phyloP scores from a whole-genome alignment of 2,113 vertebrate species.

The Eira barbara region DNA sequence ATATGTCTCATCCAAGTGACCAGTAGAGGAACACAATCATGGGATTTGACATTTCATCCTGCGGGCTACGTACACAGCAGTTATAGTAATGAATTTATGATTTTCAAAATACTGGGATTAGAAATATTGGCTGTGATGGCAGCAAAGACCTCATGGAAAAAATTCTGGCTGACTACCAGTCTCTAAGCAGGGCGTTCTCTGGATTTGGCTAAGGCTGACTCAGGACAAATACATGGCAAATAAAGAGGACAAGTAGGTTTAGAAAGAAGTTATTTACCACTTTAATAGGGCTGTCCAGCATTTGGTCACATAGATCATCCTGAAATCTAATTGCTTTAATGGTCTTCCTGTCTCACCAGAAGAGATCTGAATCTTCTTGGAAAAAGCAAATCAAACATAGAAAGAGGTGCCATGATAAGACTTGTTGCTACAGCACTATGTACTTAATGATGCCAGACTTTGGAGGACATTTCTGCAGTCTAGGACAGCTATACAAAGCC shows the following conservation, averaged over 20 bases:
- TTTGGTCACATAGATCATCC: conserved; percentile 62
- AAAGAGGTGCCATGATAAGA: conserved; percentile 61
- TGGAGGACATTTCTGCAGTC: conserved; percentile 80
- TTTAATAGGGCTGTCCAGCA: conserved; percentile 67
- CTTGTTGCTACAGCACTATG: conserved; percentile 58
- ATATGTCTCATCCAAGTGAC: background rate
- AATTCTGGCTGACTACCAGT: background rate
- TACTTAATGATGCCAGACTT: conserved; percentile 80
- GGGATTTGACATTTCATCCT: conserved; percentile 14
- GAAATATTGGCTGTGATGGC: conserved; percentile 52
- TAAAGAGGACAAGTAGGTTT: conserved; percentile 68
- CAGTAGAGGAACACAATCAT: background rate
- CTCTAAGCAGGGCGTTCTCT: background rate
- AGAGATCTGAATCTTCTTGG: conserved; percentile 3
- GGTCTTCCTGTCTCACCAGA: conserved; percentile 28
- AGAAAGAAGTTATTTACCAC: conserved; percentile 71
- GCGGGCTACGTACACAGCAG: conserved; percentile 2
- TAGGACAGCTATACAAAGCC: conserved; percentile 83
- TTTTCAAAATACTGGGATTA: conserved; percentile 57
- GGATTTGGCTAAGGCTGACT: conserved; percentile 54
- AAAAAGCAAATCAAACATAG: conserved; percentile 60
- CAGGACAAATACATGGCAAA: conserved; percentile 68
- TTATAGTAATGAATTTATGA: conserved; percentile 62
- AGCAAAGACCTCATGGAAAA: conserved; percentile 17
- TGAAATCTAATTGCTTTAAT: conserved; percentile 50